Base-by-base conservation (phyloP, 2,797 vertebrate species). In the Peromyscus attwateri region DNA sequence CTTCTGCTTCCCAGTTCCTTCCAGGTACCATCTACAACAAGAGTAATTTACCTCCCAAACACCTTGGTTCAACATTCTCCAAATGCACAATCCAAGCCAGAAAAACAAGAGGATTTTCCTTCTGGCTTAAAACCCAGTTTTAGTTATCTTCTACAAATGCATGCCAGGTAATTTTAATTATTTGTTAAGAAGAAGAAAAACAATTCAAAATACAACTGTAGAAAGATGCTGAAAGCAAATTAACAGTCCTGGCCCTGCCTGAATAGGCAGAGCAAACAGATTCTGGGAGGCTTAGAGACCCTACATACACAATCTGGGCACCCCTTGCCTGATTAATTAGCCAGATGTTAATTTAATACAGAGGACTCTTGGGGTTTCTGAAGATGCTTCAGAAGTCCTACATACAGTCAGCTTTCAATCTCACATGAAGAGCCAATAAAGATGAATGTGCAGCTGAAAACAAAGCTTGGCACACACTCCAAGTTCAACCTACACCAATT, bases 81-180 rank as follows among this genome's bases (percentile, higher is more conserved):
- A 96, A 93, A 87, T 95, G 25, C 10, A 87, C 13, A 31, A 16
- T 29, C 49, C 52, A 95, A 90, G 4, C 79, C 95, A 96, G 90
- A 94, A 96, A 97, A 95, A 92, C 21, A 57, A 94, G 81, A 77
- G 92, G 87, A 93, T 87, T 96, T 96, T 66, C 87, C 93, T 93
- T 75, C 60, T 97, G 80, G 76, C 81, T 92, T 27, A 2, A 85
- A 95, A 91, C 27, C 83, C 60, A 95, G 52, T 81, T 85, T 83
- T 37, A 62, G 34, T 60, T 52, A 81, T 55, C 66, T 31, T 70
- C 71, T 87, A 92, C 55, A 95, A 94, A 95, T 37, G 55, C 88
- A 94, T 40, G 62, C 40, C 12, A 19, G 23, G 7, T 66, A 75
- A 40, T 90, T 80, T 92, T 87, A 96, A 90, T 94, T 91, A 97